Percentiles rank a stretch among this genome's conserved stretches.
phyloP scores from a whole-genome alignment of 2,888 invertebrate species.

The Drosophila fungiperda region DNA sequence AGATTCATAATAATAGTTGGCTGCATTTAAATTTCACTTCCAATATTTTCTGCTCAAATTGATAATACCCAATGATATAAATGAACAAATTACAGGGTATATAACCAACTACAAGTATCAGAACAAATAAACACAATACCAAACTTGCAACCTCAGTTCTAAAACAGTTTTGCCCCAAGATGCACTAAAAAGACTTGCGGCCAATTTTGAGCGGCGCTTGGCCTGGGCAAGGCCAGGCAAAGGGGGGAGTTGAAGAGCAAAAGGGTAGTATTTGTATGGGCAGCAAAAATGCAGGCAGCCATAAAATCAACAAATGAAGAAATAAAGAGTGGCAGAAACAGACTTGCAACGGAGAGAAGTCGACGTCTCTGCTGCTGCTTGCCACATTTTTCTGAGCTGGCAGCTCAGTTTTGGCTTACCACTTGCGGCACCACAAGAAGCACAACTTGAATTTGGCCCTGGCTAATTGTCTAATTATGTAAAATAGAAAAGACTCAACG shows the following conservation, averaged over 20 bases:
- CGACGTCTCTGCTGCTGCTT: neutral
- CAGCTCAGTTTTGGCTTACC: slow-evolving; percentile 26
- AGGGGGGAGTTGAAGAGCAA: neutral
- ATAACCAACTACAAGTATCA: slow-evolving; percentile 18
- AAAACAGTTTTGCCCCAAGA: slow-evolving; percentile 45
- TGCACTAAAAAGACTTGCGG: slow-evolving; percentile 59
- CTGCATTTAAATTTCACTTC: neutral
- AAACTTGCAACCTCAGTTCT: slow-evolving; percentile 49
- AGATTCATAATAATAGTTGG: neutral
- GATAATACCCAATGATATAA: accelerated
- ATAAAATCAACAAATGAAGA: slow-evolving; percentile 45
- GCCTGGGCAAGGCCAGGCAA: too few species aligned
- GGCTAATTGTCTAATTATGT: slow-evolving; percentile 59
- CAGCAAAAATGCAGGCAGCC: slow-evolving; percentile 43
- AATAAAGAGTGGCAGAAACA: neutral
- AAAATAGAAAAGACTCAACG: slow-evolving; percentile 22
- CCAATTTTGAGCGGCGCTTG: slow-evolving; percentile 2
- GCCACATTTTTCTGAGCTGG: neutral
- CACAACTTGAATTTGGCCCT: slow-evolving; percentile 12
- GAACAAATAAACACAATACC: slow-evolving; percentile 34
- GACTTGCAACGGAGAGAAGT: neutral
- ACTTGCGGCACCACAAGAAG: slow-evolving; percentile 1
- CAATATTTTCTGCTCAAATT: neutral
- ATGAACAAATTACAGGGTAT: slow-evolving; percentile 25
- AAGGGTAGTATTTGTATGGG: slow-evolving; percentile 47